Conservation (phyloP, 2,797 vertebrate species). For the Protosalanx chinensis region DNA sequence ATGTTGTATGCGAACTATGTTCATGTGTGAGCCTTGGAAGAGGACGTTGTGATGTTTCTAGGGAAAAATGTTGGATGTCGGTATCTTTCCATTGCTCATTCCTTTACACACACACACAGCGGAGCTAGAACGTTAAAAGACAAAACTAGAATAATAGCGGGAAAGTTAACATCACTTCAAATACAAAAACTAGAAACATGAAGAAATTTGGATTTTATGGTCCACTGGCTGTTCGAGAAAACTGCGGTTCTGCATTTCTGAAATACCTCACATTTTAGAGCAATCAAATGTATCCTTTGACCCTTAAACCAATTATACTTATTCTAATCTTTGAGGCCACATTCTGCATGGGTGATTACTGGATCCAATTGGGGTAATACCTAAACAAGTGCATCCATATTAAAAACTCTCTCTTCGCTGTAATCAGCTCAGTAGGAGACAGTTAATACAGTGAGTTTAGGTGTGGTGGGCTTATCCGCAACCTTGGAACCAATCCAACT, state of each 20-base stretch:
- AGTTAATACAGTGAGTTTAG: conserved; percentile 55
- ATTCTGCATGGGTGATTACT: conserved; percentile 40
- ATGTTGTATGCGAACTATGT: not conserved
- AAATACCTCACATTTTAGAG: conserved; percentile 44
- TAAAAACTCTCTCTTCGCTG: conserved; percentile 42
- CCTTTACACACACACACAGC: conserved; percentile 25
- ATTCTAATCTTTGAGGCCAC: conserved; percentile 56
- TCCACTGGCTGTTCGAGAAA: conserved; percentile 10
- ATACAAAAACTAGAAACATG: conserved; percentile 13
- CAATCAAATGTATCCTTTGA: conserved; percentile 45
- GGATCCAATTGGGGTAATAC: conserved; percentile 53
- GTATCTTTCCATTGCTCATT: conserved; percentile 23
- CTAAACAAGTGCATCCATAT: conserved; percentile 61
- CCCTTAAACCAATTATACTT: conserved; percentile 49
- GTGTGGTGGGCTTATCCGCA: conserved; percentile 54
- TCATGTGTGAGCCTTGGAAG: conserved; percentile 18
- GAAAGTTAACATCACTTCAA: conserved; percentile 11
- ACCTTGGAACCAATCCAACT: conserved; percentile 56
- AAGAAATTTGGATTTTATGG: not conserved
- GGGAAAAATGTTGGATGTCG: conserved; percentile 39
- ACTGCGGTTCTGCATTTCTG: conserved; percentile 39
- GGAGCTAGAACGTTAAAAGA: not conserved
- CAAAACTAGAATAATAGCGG: not conserved
- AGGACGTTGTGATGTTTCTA: conserved; percentile 42
- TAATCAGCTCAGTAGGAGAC: conserved; percentile 60